Evolutionary conservation across 2,888 invertebrate genomes (phyloP), one percentile per base, ranked within the genome.

Genomic region (Phanerotoma sp.): DNA sequence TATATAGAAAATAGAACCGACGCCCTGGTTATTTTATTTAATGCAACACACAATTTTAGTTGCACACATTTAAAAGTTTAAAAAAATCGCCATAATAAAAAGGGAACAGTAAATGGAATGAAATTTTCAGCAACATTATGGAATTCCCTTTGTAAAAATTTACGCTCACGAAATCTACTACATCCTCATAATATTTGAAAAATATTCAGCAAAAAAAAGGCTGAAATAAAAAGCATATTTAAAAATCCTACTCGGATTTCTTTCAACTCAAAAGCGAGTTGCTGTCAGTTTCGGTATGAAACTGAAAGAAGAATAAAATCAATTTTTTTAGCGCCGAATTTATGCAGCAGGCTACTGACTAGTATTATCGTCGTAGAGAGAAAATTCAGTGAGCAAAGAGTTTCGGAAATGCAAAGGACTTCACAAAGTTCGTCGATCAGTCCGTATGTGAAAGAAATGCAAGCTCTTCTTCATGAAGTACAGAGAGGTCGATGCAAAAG

Each of bases 311-410:
- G 51, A 51, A 54, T 15, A 21, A 40, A 38, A 44, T 46, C n/a
- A n/a, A n/a, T n/a, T n/a, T n/a, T n/a, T n/a, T 30, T 37, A 22
- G 5, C 38, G 42, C 13, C 15, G 41, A 38, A 38, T 38, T 38
- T 38, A 38, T 38, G 11, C 38, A 10, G 38, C 18, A n/a, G n/a
- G n/a, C n/a, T 38, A 38, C 18, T 38, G 18, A 38, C 38, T 57
- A 51, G 54, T 51, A 50, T 59, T 59, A 57, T 54, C 51, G 54
- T 49, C 45, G 41, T 40, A 16, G 15, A 48, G 37, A 44, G 40
- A 49, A 32, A n/a, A n/a, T 35, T 35, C 33, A 42, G 32, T 35
- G 30, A n/a, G n/a, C 28, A 51, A 33, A n/a, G 41, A 38, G 52
- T 32, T 35, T 10, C 11, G 30, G 15, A 7, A 18, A 33, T 38